These are phyloP conservation scores for Conchocele bisecta DNA, from an alignment of 2,888 invertebrate species.

Conservation along the genomic window DNA sequence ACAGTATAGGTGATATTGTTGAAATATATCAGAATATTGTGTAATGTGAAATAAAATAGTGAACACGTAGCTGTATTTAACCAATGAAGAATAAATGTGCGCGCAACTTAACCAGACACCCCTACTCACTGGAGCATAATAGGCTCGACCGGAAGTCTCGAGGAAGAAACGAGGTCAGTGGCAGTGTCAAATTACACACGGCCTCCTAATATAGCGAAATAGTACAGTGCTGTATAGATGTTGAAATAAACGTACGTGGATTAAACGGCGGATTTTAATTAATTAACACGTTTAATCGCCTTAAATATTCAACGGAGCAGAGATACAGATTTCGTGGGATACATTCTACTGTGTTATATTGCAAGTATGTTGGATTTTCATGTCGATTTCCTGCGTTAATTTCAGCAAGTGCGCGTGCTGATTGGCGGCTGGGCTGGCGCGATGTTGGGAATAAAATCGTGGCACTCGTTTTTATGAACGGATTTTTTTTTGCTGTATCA, in stretches of 20 bases:
- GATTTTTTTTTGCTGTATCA: too few species aligned
- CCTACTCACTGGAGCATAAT: conserved; percentile 26
- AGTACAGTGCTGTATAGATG: not conserved
- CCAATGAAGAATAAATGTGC: not conserved
- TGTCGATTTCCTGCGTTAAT: not conserved
- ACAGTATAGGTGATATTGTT: not conserved
- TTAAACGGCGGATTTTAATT: not conserved
- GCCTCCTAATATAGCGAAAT: conserved; percentile 56
- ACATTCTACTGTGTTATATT: too few species aligned
- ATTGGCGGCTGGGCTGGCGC: conserved; percentile 18
- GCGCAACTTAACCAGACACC: not conserved
- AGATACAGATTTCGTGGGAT: too few species aligned
- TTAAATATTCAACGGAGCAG: too few species aligned
- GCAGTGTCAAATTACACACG: conserved; percentile 59
- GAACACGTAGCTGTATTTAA: not conserved
- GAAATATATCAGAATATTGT: not conserved
- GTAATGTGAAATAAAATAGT: not conserved
- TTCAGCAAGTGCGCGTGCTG: conserved; percentile 20
- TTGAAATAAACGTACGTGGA: conserved; percentile 1
- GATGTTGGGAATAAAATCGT: too few species aligned
- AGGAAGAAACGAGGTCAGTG: conserved; percentile 57
- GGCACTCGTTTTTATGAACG: too few species aligned
- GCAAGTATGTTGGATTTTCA: too few species aligned
- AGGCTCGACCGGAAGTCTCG: conserved; percentile 58
- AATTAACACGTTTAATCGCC: not conserved